phyloP scores from a whole-genome alignment of 1,140 invertebrate species.

The Halesus radiatus region DNA sequence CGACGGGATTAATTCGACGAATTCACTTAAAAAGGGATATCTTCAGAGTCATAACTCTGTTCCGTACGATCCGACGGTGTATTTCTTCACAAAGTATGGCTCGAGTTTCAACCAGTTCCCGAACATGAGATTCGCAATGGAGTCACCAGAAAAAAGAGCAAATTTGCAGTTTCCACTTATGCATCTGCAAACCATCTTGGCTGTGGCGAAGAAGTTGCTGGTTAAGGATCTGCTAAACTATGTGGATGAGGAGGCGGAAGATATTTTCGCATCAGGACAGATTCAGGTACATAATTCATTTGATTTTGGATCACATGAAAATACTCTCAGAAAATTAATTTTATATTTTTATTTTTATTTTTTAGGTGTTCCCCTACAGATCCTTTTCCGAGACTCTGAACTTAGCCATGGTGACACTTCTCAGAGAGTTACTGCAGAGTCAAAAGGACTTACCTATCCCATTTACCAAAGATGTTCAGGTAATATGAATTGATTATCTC shows the following conservation, averaged over 20 bases:
- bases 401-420: slow-evolving; percentile 91
- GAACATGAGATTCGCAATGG: slow-evolving; percentile 78
- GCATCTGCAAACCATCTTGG: slow-evolving; percentile 83
- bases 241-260: slow-evolving; percentile 87
- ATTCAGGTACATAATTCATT: slow-evolving; percentile 65
- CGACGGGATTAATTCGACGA: slow-evolving; percentile 63
- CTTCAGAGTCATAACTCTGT: slow-evolving; percentile 77
- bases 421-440: slow-evolving; percentile 91
- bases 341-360: slow-evolving; percentile 45
- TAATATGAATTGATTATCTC: slow-evolving; percentile 48
- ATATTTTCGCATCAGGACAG: slow-evolving; percentile 77
- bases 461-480: slow-evolving; percentile 96
- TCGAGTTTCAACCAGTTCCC: slow-evolving; percentile 93
- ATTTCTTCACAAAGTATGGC: slow-evolving; percentile 93
- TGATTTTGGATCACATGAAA: slow-evolving; percentile 59
- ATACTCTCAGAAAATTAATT: no score
- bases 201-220: slow-evolving; percentile 88
- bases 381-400: slow-evolving; percentile 96
- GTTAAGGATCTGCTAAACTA: slow-evolving; percentile 86
- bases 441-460: slow-evolving; percentile 89
- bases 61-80: slow-evolving; percentile 84
- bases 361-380: slow-evolving; percentile 87
- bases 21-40: slow-evolving; percentile 68
- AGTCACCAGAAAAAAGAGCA: slow-evolving; percentile 75
- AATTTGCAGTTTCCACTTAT: slow-evolving; percentile 79